Evolutionary conservation across 2,113 vertebrate species (phyloP).

Genomic region (Onychorhynchus coronatus): DNA sequence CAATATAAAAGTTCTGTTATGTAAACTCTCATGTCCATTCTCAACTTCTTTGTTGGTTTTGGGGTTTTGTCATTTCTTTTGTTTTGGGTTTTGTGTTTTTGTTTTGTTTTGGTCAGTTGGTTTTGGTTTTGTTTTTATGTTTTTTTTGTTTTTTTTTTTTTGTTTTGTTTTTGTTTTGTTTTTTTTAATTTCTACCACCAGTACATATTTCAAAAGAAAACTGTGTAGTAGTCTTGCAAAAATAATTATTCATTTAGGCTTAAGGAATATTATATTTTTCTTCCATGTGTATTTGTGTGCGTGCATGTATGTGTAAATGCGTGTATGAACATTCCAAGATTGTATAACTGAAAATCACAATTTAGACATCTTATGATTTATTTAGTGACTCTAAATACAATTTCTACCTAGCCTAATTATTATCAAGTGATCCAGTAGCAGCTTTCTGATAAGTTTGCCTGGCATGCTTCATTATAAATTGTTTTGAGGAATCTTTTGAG

Average conservation of each 20-base stretch:
- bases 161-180: not conserved
- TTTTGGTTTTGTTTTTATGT: no score
- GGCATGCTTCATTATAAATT: not conserved
- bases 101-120: not conserved
- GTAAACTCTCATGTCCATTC: not conserved
- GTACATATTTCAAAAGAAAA: not conserved
- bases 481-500: not conserved
- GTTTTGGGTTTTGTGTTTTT: not conserved
- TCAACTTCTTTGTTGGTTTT: not conserved
- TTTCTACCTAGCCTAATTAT: not conserved
- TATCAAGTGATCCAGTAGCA: not conserved
- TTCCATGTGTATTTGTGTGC: not conserved
- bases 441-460: not conserved
- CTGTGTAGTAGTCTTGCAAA: not conserved
- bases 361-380: not conserved
- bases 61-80: not conserved
- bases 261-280: not conserved
- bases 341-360: not conserved
- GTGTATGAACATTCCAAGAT: not conserved
- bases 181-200: not conserved
- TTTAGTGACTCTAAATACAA: not conserved
- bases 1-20: not conserved
- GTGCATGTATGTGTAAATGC: fast-evolving
- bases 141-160: no score
- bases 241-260: not conserved